phyloP scores from a whole-genome alignment of 2,113 vertebrate genomes.

The Gymnobelideus leadbeateri region DNA sequence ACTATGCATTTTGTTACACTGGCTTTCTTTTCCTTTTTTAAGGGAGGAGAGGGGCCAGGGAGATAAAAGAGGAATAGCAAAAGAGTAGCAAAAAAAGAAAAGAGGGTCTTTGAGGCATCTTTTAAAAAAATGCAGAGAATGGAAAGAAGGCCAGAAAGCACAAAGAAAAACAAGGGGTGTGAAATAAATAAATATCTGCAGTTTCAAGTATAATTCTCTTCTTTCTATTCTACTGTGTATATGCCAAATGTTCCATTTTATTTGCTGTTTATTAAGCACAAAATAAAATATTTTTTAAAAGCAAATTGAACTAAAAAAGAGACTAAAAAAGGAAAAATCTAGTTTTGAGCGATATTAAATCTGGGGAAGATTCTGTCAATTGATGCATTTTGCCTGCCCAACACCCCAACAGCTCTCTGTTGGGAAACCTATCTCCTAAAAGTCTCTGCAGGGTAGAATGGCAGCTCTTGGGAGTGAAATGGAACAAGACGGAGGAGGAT shows the following conservation, averaged over 20 bases:
- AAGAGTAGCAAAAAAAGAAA: background rate
- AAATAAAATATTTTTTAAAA: background rate
- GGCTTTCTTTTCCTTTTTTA: background rate
- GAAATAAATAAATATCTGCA: background rate
- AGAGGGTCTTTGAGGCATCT: background rate
- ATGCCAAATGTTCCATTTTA: background rate
- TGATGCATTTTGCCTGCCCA: slow-evolving; percentile 22
- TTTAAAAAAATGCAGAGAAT: background rate
- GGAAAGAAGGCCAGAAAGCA: background rate
- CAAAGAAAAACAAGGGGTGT: background rate
- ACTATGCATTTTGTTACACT: background rate
- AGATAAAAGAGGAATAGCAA: background rate
- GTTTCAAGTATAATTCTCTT: background rate
- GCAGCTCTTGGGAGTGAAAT: background rate
- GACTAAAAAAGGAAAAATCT: slow-evolving; percentile 44
- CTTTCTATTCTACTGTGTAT: background rate
- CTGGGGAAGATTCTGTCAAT: slow-evolving; percentile 12
- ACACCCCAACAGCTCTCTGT: background rate
- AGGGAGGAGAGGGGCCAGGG: background rate
- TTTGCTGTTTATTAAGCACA: background rate
- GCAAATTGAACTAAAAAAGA: background rate
- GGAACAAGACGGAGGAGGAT: background rate
- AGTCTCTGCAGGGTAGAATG: slow-evolving; percentile 21
- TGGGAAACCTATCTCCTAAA: slow-evolving; percentile 49
- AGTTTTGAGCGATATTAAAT: background rate